Evolutionary conservation across 2,797 vertebrate species (phyloP), one percentile per base, ranked within the genome.

Genomic region (Aldrovandia affinis): DNA sequence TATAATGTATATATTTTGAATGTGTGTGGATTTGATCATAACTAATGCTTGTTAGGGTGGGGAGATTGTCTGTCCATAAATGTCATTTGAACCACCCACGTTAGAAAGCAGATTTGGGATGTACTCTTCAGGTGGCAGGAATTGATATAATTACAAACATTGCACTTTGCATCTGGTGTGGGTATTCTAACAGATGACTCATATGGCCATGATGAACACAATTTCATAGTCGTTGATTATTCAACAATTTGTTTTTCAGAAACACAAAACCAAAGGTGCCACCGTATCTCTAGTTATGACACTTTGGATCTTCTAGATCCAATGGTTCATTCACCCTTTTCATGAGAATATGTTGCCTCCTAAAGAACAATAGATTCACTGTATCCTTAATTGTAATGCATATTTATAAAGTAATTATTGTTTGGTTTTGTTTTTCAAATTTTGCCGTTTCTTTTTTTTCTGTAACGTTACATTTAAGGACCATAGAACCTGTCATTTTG

Each of bases 171-270:
- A 61, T 78, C 59, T 15, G 59, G 15, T 54, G 25, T 54, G 28
- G 55, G 78, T 80, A 57, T 84, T 57, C 78, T 18, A 80, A 84
- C 33, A 70, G 30, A 42, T 84, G 61, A 68, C 61, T 80, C 50
- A 33, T 33, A 9, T 33, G 8, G 18, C n/a, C 54, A 33, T 30
- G 9, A 57, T 79, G 42, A 39, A 78, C 55, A 63, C 75, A 61
- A 54, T 42, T 80, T 36, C 78, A 33, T 39, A 78, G 50, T 44
- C 25, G 42, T n/a, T 36, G 79, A 36, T 81, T 39, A 81, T 81
- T 81, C n/a, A 55, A n/a, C 8, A 63, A 20, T 55, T 84, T 47
- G 54, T 47, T 78, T 75, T 33, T 81, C 22, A 1, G 61, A 55
- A 65, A 54, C 78, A 57, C 61, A 44, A 70, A 80, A 70, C 50